Conservation (phyloP, 2,113 vertebrate species). For the Raphicerus campestris region DNA sequence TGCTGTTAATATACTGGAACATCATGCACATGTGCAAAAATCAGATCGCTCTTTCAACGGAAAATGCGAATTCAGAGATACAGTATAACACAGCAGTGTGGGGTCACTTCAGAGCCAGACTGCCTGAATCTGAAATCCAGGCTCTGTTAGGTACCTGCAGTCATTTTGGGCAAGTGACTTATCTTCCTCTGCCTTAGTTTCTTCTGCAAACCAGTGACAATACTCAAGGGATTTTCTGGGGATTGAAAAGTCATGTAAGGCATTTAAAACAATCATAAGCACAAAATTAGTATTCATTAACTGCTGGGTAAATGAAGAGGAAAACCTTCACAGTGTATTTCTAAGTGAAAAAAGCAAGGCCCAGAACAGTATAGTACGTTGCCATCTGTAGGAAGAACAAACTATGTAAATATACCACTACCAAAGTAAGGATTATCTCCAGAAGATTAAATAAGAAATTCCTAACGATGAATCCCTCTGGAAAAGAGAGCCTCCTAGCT, state of each 20-base stretch:
- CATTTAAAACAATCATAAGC: neutral
- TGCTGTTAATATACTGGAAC: neutral
- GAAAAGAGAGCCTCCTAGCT: neutral
- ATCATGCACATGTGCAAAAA: neutral
- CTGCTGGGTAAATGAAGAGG: neutral
- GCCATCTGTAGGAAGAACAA: neutral
- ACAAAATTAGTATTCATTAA: neutral
- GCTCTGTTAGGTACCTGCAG: neutral
- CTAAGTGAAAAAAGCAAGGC: neutral
- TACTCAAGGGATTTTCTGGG: neutral
- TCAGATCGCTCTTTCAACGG: neutral
- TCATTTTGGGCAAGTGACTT: neutral
- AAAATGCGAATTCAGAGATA: neutral
- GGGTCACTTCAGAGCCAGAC: neutral
- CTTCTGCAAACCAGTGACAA: neutral
- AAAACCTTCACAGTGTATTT: neutral
- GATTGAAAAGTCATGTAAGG: neutral
- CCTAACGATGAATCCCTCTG: neutral
- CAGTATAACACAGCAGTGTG: neutral
- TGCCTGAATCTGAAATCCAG: neutral
- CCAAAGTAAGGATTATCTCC: neutral
- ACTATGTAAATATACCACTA: neutral
- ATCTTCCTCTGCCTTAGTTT: neutral
- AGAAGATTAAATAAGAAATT: neutral
- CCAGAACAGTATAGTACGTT: neutral